Evolutionary conservation across 2,888 invertebrate species (phyloP), one percentile per base, ranked within the genome.

Genomic region (Folsomia candida): DNA sequence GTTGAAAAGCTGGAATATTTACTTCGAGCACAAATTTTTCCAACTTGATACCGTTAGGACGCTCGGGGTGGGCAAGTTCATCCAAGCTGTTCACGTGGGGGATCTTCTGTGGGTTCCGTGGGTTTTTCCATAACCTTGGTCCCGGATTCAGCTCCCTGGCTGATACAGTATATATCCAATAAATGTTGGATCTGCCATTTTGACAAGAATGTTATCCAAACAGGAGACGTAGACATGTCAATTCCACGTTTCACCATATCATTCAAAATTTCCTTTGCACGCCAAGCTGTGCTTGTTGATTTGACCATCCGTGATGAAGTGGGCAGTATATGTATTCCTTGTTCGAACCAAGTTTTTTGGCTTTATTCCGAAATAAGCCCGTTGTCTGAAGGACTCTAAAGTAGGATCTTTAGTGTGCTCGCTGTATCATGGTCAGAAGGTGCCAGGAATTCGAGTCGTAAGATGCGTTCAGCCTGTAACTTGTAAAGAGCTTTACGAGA

Each of bases 11-110:
- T 92, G 92, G 82, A 99, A 99, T 0, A n/a, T n/a, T n/a, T n/a
- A 98, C 97, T 83, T 99, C 99, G 83, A 99, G 99, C 11, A 99
- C 93, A 83, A 99, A 99, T 83, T 98, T 99, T 82, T 99, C 99
- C 84, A 99, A 91, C 85, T 99, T 99, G 77, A 99, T 94, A 11
- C 98, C 99, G 81, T 99, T 99, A 0, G 94, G 90, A 73, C 88
- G 87, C 0, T 88, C 87, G 0, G 99, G 97, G 75, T 88, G 89
- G 51, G 89, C 85, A 61, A 88, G 86, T 22, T 88, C 85, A 2
- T 94, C 93, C 9, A 87, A 85, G 1, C 86, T 85, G 81, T 93
- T 90, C 0, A 95, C 85, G 80, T 88, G 91, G 0, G 97, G 91
- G 77, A 99, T 97, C 85, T 99, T 99, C 86, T 99, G 99, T 66